Conservation (phyloP, 1,140 invertebrate species). For the Solenopsis invicta region DNA sequence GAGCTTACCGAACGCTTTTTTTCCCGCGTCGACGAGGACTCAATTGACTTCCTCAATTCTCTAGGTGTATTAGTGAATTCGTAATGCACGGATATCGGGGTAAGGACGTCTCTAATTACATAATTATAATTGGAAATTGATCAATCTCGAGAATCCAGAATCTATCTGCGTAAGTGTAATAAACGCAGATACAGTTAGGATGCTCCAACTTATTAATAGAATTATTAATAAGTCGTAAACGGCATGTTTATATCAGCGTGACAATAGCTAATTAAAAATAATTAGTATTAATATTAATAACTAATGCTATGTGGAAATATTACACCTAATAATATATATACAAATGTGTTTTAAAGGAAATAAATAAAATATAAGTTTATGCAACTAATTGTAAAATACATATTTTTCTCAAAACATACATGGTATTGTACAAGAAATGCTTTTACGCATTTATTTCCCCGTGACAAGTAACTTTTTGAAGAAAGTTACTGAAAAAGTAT, state of each 20-base stretch:
- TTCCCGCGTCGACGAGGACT: conserved; percentile 22
- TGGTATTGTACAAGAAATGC: not conserved
- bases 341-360: not conserved
- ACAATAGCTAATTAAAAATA: conserved; percentile 29
- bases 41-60: conserved; percentile 42
- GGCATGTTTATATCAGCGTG: not conserved
- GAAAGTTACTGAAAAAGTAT: not conserved
- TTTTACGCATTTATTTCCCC: not conserved
- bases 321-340: not conserved
- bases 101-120: conserved; percentile 42
- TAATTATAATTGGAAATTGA: conserved; percentile 60
- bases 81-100: conserved; percentile 37
- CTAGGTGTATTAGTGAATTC: conserved; percentile 43
- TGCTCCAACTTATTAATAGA: conserved; percentile 7
- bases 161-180: not conserved
- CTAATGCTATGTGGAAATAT: not conserved
- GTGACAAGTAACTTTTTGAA: not conserved
- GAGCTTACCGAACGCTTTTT: conserved; percentile 50
- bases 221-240: not conserved
- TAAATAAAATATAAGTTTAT: not conserved
- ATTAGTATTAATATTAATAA: conserved; percentile 25
- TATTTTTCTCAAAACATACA: not conserved
- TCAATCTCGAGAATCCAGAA: conserved; percentile 38
- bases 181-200: conserved; percentile 36
- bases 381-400: not conserved